phyloP scores from a whole-genome alignment of 2,113 vertebrate genomes.

The Leiothrix lutea region DNA sequence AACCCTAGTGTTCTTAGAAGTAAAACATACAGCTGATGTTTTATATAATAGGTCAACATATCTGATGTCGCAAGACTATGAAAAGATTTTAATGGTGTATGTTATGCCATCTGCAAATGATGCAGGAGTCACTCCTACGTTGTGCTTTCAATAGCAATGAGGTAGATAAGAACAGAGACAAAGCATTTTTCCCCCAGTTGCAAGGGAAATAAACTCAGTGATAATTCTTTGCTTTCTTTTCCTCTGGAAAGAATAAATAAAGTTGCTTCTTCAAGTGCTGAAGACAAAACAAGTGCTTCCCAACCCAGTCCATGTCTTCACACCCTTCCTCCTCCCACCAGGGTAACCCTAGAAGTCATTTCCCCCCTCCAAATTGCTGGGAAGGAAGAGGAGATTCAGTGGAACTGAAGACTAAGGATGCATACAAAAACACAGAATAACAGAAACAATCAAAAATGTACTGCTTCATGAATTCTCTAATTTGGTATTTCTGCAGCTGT shows the following conservation, averaged over 20 bases:
- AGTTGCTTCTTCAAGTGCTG: background rate
- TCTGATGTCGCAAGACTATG: background rate
- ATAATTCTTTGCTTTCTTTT: background rate
- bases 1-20: background rate
- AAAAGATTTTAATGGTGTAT: background rate
- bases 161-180: background rate
- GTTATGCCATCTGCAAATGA: background rate
- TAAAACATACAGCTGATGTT: background rate
- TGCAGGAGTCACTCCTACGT: background rate
- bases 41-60: background rate
- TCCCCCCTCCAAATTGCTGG: background rate
- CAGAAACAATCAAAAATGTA: background rate
- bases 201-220: background rate
- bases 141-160: background rate
- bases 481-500: background rate
- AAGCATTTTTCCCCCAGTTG: background rate
- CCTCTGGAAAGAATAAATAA: background rate
- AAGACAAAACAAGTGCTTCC: slow-evolving; percentile 4
- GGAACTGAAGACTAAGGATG: background rate
- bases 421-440: background rate
- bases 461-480: background rate
- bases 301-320: background rate
- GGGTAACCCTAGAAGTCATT: background rate
- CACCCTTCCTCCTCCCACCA: background rate
- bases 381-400: background rate